phyloP scores from a whole-genome alignment of 2,113 vertebrate genomes.

The Anarrhichthys ocellatus region DNA sequence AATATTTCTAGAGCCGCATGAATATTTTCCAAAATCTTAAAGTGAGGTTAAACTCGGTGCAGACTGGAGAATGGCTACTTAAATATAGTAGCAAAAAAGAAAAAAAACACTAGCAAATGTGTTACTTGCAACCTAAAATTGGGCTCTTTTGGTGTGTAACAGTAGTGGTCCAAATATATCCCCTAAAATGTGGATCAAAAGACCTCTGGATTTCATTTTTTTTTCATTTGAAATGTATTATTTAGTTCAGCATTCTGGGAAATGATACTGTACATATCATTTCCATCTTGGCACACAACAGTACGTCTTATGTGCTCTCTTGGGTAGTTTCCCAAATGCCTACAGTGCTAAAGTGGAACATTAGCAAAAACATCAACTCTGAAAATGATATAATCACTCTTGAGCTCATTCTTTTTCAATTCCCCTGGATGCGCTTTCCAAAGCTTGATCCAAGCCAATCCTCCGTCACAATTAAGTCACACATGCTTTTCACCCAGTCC shows the following conservation, averaged over 20 bases:
- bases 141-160: neutral
- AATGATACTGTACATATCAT: slow-evolving; percentile 9
- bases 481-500: neutral
- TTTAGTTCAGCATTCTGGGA: neutral
- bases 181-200: too few relatives aligned
- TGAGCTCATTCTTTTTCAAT: slow-evolving; percentile 18
- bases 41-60: neutral
- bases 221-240: neutral
- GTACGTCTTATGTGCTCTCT: slow-evolving; percentile 12
- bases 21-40: neutral
- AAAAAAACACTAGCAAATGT: neutral
- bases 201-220: neutral
- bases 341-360: slow-evolving; percentile 13
- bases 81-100: too few relatives aligned
- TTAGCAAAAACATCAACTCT: slow-evolving; percentile 30
- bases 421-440: neutral
- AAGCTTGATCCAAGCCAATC: neutral
- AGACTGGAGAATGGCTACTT: neutral
- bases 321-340: slow-evolving; percentile 8
- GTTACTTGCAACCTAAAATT: neutral
- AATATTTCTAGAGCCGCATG: too few relatives aligned
- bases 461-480: neutral
- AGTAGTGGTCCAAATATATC: neutral
- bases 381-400: slow-evolving; percentile 6
- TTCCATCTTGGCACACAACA: slow-evolving; percentile 26